These are phyloP conservation scores for Caenorhabditis japonica DNA, from an alignment of 2,888 invertebrate species.

Conservation along the genomic window DNA sequence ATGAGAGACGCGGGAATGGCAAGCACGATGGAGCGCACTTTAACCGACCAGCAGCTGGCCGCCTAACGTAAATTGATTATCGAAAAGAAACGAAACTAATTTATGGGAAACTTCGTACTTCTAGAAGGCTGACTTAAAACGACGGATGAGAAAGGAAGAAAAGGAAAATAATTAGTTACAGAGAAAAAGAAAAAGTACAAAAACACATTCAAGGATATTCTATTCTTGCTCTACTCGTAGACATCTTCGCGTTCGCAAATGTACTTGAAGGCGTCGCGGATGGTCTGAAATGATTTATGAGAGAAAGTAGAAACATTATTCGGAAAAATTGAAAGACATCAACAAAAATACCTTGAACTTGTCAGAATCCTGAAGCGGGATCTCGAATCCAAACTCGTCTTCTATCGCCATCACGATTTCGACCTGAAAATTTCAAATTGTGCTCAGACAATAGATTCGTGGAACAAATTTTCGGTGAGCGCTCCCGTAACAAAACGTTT, in stretches of 20 bases:
- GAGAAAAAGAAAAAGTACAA: constrained; percentile 21
- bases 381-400: constrained; percentile 88
- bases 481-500: no score
- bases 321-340: neutral
- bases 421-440: constrained; percentile 80
- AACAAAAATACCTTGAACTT: constrained; percentile 52
- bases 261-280: constrained; percentile 62
- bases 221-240: constrained; percentile 54
- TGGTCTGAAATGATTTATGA: constrained; percentile 11
- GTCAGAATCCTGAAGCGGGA: constrained; percentile 65
- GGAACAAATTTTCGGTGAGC: no score
- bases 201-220: constrained; percentile 8
- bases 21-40: constrained; percentile 34
- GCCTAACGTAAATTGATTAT: no score
- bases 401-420: constrained; percentile 99
- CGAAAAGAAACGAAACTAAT: constrained; percentile 16
- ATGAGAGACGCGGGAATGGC: constrained; percentile 13
- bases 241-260: constrained; percentile 69
- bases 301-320: neutral
- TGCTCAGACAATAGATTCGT: no score
- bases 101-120: no score
- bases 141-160: neutral
- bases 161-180: constrained; percentile 22
- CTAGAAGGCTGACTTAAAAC: neutral
- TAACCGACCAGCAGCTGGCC: no score